Evolutionary conservation across 2,888 invertebrate species (phyloP).

Genomic region (Parascotia fuliginaria): DNA sequence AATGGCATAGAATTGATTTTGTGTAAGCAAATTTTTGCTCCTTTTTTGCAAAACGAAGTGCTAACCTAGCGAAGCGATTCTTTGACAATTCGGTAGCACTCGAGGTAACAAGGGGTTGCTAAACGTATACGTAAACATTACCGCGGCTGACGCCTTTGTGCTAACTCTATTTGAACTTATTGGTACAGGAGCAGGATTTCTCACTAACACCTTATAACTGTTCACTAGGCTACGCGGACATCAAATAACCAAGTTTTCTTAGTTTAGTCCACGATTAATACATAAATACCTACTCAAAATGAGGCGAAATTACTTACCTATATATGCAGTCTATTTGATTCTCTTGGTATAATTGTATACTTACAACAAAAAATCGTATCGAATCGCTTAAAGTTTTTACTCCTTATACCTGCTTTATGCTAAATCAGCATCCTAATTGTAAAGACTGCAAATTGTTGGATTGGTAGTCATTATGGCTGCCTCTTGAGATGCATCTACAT

Average conservation of each 20-base stretch:
- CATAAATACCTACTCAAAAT: too few species aligned
- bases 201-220: conserved; percentile 49
- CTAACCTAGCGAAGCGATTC: conserved; percentile 19
- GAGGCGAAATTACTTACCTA: too few species aligned
- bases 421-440: too few species aligned
- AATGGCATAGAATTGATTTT: neutral
- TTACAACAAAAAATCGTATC: too few species aligned
- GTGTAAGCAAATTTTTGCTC: neutral
- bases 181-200: conserved; percentile 55
- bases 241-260: neutral
- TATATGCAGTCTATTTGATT: too few species aligned
- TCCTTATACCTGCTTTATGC: too few species aligned
- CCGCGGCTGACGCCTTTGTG: conserved; percentile 54
- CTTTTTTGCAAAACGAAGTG: neutral
- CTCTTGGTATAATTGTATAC: too few species aligned
- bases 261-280: too few species aligned
- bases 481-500: too few species aligned
- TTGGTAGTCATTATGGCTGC: too few species aligned
- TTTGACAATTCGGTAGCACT: conserved; percentile 48
- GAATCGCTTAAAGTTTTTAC: too few species aligned
- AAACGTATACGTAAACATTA: conserved; percentile 69
- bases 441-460: too few species aligned
- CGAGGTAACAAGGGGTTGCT: conserved; percentile 74
- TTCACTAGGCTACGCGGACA: conserved; percentile 37
- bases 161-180: conserved; percentile 62